Evolutionary conservation across 2,797 vertebrate species (phyloP).

Genomic region (Helostoma temminkii): DNA sequence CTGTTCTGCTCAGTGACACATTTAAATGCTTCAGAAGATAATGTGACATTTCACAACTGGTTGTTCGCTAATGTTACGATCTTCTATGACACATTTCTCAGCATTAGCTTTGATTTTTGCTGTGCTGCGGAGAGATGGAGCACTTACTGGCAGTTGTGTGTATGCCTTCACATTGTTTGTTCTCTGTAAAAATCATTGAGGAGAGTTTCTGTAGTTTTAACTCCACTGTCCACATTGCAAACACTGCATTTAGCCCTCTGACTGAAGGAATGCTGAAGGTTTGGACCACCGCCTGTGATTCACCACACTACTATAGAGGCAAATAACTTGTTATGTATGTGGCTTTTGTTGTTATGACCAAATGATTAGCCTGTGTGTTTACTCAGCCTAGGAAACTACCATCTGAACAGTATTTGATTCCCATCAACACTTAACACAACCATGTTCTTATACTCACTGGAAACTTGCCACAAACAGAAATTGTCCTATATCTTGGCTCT

Average conservation of each 20-base stretch:
- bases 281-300: slow-evolving; percentile 16
- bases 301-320: not conserved
- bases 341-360: slow-evolving; percentile 28
- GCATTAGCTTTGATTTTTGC: too few species aligned
- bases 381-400: slow-evolving; percentile 5
- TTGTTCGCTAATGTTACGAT: too few species aligned
- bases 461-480: slow-evolving; percentile 5
- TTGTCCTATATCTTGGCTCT: not conserved
- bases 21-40: too few species aligned
- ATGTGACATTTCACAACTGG: too few species aligned
- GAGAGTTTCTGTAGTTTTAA: not conserved
- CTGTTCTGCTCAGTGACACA: too few species aligned
- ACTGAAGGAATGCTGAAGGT: slow-evolving; percentile 5
- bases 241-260: slow-evolving; percentile 3
- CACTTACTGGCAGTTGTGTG: too few species aligned
- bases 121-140: too few species aligned
- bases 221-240: not conserved
- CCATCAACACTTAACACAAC: not conserved
- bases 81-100: too few species aligned
- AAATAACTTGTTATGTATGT: slow-evolving; percentile 35
- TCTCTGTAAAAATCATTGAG: not conserved
- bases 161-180: not conserved
- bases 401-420: slow-evolving; percentile 13
- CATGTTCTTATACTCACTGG: not conserved
- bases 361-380: slow-evolving; percentile 25